These are phyloP conservation scores for Tympanoctomys barrerae DNA, from an alignment of 2,797 vertebrate species.

Conservation along the genomic window DNA sequence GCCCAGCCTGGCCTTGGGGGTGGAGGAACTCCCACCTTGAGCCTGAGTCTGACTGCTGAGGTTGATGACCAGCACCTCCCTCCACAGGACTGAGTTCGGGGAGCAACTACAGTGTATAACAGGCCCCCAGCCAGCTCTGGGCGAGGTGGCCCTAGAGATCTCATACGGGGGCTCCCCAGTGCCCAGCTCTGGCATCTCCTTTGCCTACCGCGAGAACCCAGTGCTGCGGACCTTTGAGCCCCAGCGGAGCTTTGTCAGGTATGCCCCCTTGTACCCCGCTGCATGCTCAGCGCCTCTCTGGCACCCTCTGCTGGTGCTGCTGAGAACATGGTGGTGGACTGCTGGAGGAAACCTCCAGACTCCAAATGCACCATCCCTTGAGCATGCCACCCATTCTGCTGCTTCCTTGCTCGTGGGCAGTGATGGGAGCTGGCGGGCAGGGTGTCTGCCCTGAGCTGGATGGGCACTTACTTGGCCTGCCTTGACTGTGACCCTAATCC, in stretches of 20 bases:
- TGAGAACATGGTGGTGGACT: background rate
- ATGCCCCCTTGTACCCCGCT: background rate
- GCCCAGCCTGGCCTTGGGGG: background rate
- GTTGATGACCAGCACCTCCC: slow-evolving; percentile 32
- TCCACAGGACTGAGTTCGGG: slow-evolving; percentile 87
- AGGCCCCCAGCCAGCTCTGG: slow-evolving; percentile 82
- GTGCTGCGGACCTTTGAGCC: slow-evolving; percentile 87
- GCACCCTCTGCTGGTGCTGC: background rate
- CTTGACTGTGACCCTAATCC: background rate
- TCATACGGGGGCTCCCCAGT: slow-evolving; percentile 82
- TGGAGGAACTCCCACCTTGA: background rate
- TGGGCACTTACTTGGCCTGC: background rate
- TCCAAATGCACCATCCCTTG: fast-evolving
- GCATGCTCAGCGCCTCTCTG: too few relatives aligned
- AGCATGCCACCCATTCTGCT: fast-evolving
- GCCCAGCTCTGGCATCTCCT: slow-evolving; percentile 25
- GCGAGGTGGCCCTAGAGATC: slow-evolving; percentile 78
- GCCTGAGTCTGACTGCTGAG: background rate
- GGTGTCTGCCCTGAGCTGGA: background rate
- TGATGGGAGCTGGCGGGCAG: too few relatives aligned
- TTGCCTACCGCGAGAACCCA: slow-evolving; percentile 89
- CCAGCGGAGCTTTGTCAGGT: slow-evolving; percentile 90
- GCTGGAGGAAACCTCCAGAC: background rate
- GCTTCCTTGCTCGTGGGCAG: too few relatives aligned
- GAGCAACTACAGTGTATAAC: slow-evolving; percentile 88